Evolutionary conservation across 2,888 invertebrate genomes (phyloP).

Genomic region (Tricholauxania praeusta): DNA sequence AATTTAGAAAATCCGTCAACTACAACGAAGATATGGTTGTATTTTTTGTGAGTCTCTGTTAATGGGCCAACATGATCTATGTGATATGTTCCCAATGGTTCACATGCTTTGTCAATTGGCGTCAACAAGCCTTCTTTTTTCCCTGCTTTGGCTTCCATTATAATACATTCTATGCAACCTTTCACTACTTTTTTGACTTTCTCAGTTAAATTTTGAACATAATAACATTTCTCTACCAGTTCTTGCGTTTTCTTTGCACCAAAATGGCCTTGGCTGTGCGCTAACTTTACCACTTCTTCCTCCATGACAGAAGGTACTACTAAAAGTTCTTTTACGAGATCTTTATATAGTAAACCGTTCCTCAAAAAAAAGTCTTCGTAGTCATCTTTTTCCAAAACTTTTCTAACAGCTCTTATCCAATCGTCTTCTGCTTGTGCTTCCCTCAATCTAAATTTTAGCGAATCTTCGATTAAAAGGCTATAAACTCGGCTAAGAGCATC

Average conservation of each 20-base stretch:
- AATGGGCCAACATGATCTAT: conserved; percentile 60
- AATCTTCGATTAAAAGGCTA: conserved; percentile 16
- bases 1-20: conserved; percentile 39
- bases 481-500: conserved; percentile 19
- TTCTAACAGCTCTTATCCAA: neutral
- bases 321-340: conserved; percentile 20
- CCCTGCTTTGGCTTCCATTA: conserved; percentile 50
- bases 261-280: too few species aligned
- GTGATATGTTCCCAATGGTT: conserved; percentile 56
- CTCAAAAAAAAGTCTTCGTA: conserved; percentile 9
- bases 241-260: conserved; percentile 50
- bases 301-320: conserved; percentile 9
- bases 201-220: conserved; percentile 42
- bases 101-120: conserved; percentile 54
- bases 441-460: conserved; percentile 5
- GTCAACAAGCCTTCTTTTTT: conserved; percentile 58
- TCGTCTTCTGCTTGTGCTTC: conserved; percentile 5
- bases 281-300: conserved; percentile 48
- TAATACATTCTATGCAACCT: conserved; percentile 42
- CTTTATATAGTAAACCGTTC: neutral
- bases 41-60: conserved; percentile 52
- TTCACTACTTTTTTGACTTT: conserved; percentile 35
- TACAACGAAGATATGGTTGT: conserved; percentile 57
- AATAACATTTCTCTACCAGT: conserved; percentile 51
- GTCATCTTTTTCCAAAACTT: neutral